Evolutionary conservation across 2,113 vertebrate species (phyloP), one percentile per base, ranked within the genome.

Genomic region (Tenebrosternarchus preto): DNA sequence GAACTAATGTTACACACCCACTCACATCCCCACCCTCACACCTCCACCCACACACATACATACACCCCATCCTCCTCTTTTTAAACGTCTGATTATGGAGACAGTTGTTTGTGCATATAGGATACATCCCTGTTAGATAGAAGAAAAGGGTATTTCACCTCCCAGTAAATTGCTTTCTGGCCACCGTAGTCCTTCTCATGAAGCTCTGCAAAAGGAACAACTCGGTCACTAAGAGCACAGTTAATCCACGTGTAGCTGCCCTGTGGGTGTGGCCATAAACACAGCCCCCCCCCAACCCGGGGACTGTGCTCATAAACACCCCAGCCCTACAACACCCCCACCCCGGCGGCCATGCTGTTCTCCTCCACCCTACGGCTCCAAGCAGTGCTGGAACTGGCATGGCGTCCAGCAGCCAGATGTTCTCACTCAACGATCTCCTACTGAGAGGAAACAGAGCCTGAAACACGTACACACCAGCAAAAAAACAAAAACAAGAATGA

Each of bases 111-210:
- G 5, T 66, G 20, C 39, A 31, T 79, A 67, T 27, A 98, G 96
- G 97, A 99, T 98, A 98, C 97, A 27, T 98, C 97, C 90, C 97
- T 93, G 92, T 97, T 96, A 20, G 94, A 94, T 84, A 98, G 81
- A 33, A 94, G 94, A 27, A 97, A 94, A 0, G 96, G 96, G 90
- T 96, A 98, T 64, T 96, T 96, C 78, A 98, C 95, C 86, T 98
- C 93, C 96, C 96, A 98, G 93, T 97, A 97, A 80, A 97, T 93
- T 1, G 93, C 89, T 0, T 73, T 88, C 85, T 94, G 85, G 76
- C 93, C 94, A 24, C 85, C 74, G 0, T 87, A 90, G 33, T 92
- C 93, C 59, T 91, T 82, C 85, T 97, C 94, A 72, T 89, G 50
- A 8, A 94, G 92, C 79, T 93, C 92, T 94, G 81, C n/a, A 19